These are phyloP conservation scores for Amblyopsis rosae DNA, from an alignment of 2,113 vertebrate species.

Conservation along the genomic window DNA sequence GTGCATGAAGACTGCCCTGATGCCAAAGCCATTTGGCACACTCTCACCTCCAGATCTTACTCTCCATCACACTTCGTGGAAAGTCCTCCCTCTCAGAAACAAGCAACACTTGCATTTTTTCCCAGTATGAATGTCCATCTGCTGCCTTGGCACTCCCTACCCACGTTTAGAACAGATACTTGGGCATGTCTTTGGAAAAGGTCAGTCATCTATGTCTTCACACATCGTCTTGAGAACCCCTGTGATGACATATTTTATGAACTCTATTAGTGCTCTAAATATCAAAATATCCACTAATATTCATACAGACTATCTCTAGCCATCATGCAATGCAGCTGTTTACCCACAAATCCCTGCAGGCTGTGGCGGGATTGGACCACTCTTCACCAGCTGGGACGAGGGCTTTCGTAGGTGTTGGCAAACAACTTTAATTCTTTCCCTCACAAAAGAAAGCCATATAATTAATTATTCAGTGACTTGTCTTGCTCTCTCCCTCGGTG, in stretches of 20 bases:
- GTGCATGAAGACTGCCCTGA: slow-evolving; percentile 3
- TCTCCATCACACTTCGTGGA: slow-evolving; percentile 28
- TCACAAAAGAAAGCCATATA: slow-evolving; percentile 46
- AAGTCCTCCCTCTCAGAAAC: slow-evolving; percentile 42
- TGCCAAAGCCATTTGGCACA: slow-evolving; percentile 43
- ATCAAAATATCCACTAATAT: slow-evolving; percentile 5
- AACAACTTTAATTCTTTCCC: slow-evolving; percentile 63
- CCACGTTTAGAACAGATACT: slow-evolving; percentile 53
- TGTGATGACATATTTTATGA: background rate
- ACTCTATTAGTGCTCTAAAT: background rate
- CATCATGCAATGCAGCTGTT: slow-evolving; percentile 49
- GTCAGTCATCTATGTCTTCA: background rate
- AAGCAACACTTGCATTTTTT: slow-evolving; percentile 49
- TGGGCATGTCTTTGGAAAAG: background rate
- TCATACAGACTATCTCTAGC: slow-evolving; percentile 31
- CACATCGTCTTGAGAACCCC: background rate
- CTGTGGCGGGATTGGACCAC: slow-evolving; percentile 44
- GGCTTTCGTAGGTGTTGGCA: slow-evolving; percentile 52
- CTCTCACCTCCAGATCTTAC: slow-evolving; percentile 35
- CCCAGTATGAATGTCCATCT: slow-evolving; percentile 64
- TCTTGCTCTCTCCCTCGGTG: slow-evolving; percentile 44
- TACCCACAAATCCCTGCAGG: slow-evolving; percentile 37
- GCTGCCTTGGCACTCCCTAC: slow-evolving; percentile 53
- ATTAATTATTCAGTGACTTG: slow-evolving; percentile 71
- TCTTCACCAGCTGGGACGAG: slow-evolving; percentile 55